Percentiles rank a stretch among this genome's conserved stretches.
phyloP scores from a whole-genome alignment of 2,888 invertebrate species.

The Apomyelois bistriatella region DNA sequence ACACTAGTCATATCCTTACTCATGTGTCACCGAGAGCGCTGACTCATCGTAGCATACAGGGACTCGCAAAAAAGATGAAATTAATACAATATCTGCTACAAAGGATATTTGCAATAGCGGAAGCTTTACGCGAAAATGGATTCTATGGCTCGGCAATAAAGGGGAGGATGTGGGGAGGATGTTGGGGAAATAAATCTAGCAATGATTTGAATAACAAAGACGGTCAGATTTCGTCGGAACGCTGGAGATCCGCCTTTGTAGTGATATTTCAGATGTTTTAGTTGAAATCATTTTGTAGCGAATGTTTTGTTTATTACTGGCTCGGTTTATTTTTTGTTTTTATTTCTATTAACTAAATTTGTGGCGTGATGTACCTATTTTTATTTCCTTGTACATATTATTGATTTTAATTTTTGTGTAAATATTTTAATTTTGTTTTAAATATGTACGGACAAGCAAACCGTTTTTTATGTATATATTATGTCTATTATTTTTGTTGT shows the following conservation, averaged over 20 bases:
- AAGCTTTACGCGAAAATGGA: slow-evolving; percentile 5
- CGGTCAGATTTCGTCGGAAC: slow-evolving; percentile 7
- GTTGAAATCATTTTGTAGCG: not conserved
- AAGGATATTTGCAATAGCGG: slow-evolving; percentile 9
- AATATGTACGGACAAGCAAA: no score
- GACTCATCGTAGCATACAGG: slow-evolving; percentile 10
- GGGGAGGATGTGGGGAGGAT: slow-evolving; percentile 4
- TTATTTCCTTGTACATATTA: no score
- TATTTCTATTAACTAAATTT: not conserved
- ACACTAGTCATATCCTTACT: not conserved
- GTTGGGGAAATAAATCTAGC: slow-evolving; percentile 9
- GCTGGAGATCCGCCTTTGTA: not conserved
- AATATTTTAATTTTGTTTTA: no score
- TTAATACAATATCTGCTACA: slow-evolving; percentile 10
- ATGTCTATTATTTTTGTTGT: no score
- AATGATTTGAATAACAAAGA: slow-evolving; percentile 14
- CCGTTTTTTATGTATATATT: no score
- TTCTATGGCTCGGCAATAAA: slow-evolving; percentile 3
- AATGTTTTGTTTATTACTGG: not conserved
- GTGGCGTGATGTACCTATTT: no score
- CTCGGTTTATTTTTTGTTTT: not conserved
- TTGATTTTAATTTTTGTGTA: no score
- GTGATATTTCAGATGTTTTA: not conserved
- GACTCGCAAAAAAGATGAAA: slow-evolving; percentile 8
- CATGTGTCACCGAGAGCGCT: not conserved